A percentile compares a stretch with the other conserved stretches of the same genome.
These are phyloP conservation scores for Drosophila nigromelanica DNA, from an alignment of 1,140 invertebrate genomes.

Conservation along the genomic window DNA sequence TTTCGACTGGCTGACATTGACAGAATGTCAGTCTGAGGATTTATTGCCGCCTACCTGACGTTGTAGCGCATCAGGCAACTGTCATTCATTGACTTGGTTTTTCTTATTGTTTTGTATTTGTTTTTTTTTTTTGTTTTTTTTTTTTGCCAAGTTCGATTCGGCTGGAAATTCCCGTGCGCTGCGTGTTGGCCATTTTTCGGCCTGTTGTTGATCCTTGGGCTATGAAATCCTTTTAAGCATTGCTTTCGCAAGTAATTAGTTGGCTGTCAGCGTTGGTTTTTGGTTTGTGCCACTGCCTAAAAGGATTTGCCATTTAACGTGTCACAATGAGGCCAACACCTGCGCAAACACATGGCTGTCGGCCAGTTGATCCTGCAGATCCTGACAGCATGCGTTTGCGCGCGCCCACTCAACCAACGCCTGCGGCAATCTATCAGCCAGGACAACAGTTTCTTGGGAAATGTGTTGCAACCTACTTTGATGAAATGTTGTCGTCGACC, in stretches of 20 bases:
- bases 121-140: neutral
- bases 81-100: conserved; percentile 39
- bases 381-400: neutral
- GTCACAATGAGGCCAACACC: conserved; percentile 47
- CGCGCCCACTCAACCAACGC: conserved; percentile 11
- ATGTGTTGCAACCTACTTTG: conserved; percentile 58
- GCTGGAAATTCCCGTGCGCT: conserved; percentile 39
- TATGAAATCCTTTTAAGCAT: conserved; percentile 48
- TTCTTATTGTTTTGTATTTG: neutral
- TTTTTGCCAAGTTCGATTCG: neutral
- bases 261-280: conserved; percentile 54
- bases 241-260: conserved; percentile 63
- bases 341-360: conserved; percentile 33
- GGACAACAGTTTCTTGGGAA: conserved; percentile 25
- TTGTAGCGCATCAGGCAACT: conserved; percentile 20
- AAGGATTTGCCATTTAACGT: conserved; percentile 43
- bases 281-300: conserved; percentile 39
- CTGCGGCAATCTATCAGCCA: conserved; percentile 37
- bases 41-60: conserved; percentile 43
- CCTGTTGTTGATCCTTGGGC: conserved; percentile 24
- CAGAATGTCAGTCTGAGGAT: conserved; percentile 48
- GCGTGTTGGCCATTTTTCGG: conserved; percentile 30
- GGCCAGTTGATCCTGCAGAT: neutral
- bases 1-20: conserved; percentile 51
- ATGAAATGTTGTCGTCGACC: conserved; percentile 46